phyloP scores from a whole-genome alignment of 2,113 vertebrate genomes.

The Scatophagus argus region DNA sequence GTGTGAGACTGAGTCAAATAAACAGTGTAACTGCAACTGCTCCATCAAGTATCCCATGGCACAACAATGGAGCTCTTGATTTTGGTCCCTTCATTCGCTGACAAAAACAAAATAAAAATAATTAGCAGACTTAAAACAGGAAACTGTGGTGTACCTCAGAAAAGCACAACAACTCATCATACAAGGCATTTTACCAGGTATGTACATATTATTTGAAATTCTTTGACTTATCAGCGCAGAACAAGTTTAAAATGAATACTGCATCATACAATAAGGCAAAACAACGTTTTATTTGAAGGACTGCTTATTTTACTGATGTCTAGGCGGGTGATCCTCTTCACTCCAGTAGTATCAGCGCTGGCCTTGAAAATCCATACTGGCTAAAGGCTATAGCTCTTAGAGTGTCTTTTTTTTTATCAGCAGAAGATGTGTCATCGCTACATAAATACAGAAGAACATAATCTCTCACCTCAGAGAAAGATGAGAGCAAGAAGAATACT shows the following conservation, averaged over 20 bases:
- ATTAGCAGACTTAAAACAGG: neutral
- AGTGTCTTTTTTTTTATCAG: neutral
- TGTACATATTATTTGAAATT: neutral
- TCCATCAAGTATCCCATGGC: too few relatives aligned
- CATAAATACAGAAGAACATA: neutral
- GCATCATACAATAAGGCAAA: neutral
- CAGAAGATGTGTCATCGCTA: too few relatives aligned
- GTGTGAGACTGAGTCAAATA: too few relatives aligned
- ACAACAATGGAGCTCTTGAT: neutral
- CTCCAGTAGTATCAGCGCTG: neutral
- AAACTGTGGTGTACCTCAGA: neutral
- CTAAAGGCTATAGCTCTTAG: neutral
- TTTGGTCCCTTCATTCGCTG: neutral
- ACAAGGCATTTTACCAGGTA: neutral
- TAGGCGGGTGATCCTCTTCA: neutral
- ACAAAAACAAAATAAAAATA: neutral
- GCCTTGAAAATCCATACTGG: neutral
- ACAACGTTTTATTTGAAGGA: neutral
- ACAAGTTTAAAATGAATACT: neutral
- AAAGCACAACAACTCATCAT: neutral
- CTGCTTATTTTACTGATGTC: neutral
- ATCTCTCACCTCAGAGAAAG: conserved; percentile 4
- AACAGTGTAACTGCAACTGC: too few relatives aligned
- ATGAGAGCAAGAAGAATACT: neutral
- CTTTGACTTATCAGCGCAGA: neutral